Conservation (phyloP, 2,113 vertebrate species). For the Oncorhynchus clarkii region DNA sequence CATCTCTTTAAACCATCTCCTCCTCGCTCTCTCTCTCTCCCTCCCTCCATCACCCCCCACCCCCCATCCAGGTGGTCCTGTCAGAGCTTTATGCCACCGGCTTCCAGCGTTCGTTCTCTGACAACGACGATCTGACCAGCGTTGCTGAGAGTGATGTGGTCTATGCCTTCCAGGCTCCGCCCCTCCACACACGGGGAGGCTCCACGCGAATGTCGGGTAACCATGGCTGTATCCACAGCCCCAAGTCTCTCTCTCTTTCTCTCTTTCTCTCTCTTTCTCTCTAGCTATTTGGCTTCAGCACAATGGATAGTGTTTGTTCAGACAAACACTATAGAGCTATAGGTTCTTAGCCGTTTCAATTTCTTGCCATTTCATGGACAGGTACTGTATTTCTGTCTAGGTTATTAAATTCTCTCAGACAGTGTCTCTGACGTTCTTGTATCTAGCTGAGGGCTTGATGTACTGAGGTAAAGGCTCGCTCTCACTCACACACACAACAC, state of each 20-base stretch:
- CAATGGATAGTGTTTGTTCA: not conserved
- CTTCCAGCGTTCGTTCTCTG: slow-evolving; percentile 84
- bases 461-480: not conserved
- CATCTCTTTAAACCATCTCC: too few species aligned
- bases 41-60: not conserved
- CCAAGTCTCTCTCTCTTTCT: slow-evolving; percentile 6
- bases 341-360: too few species aligned
- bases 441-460: not conserved
- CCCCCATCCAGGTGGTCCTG: slow-evolving; percentile 80
- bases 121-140: slow-evolving; percentile 82
- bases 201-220: slow-evolving; percentile 76
- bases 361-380: too few species aligned
- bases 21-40: too few species aligned
- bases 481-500: not conserved
- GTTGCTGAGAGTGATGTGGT: slow-evolving; percentile 80
- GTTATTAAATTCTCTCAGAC: too few species aligned
- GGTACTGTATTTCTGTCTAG: too few species aligned
- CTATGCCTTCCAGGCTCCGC: slow-evolving; percentile 86
- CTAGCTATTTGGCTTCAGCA: not conserved
- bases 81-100: slow-evolving; percentile 83
- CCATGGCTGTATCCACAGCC: slow-evolving; percentile 10
- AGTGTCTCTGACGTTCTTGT: too few species aligned
- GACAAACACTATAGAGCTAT: not conserved
- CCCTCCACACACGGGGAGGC: slow-evolving; percentile 50
- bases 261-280: not conserved